Evolutionary conservation across 2,797 vertebrate genomes (phyloP).

Genomic region (Prionace glauca): DNA sequence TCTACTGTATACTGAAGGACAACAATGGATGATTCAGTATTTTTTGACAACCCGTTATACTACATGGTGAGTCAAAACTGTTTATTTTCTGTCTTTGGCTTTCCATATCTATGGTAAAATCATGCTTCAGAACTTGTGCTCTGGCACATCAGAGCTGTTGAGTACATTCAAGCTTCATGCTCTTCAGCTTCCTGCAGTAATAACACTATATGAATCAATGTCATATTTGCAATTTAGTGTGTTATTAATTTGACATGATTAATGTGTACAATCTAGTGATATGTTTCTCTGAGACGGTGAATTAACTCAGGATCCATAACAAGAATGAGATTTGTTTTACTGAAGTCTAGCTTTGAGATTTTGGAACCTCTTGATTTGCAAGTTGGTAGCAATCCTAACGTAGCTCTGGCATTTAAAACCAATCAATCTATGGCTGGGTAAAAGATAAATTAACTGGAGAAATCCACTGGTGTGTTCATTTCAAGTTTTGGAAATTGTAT

Average conservation of each 20-base stretch:
- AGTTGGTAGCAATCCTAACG: not conserved
- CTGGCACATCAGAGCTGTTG: not conserved
- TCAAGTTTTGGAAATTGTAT: not conserved
- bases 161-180: not conserved
- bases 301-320: not conserved
- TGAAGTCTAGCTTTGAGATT: not conserved
- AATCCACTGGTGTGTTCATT: not conserved
- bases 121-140: not conserved
- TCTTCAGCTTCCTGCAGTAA: not conserved
- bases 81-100: not conserved
- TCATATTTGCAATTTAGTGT: not conserved
- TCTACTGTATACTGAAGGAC: not conserved
- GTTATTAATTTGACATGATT: not conserved
- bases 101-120: not conserved
- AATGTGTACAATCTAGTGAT: not conserved
- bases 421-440: not conserved
- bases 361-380: not conserved
- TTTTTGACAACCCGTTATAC: slow-evolving; percentile 6
- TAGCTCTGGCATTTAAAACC: not conserved
- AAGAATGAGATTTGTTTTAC: not conserved
- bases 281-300: not conserved
- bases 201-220: not conserved
- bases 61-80: slow-evolving; percentile 23
- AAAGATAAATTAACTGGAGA: not conserved
- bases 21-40: not conserved